Conservation (phyloP, 2,888 invertebrate genomes). For the Eristalis arbustorum region DNA sequence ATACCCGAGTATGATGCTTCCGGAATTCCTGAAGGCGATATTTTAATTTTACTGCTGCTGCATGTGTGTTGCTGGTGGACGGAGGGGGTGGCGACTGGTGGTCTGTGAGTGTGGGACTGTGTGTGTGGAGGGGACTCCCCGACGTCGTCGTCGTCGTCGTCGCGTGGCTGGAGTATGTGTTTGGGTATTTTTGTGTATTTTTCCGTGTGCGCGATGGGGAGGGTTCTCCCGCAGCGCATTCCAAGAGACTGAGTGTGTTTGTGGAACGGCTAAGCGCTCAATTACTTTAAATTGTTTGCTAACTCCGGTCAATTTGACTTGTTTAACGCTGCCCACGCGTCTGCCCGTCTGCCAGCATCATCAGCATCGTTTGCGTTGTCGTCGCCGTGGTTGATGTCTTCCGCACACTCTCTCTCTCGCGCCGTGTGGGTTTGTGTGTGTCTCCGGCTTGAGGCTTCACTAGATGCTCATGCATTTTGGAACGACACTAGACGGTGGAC, state of each 20-base stretch:
- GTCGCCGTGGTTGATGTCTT: constrained; percentile 32
- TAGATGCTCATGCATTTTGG: constrained; percentile 43
- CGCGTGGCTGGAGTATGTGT: not conserved
- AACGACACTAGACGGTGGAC: constrained; percentile 41
- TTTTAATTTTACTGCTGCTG: constrained; percentile 41
- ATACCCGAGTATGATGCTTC: constrained; percentile 11
- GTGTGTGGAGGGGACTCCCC: not conserved
- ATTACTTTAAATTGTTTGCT: constrained; percentile 70
- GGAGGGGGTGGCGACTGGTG: not conserved
- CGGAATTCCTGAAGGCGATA: constrained; percentile 51
- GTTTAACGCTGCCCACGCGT: constrained; percentile 69
- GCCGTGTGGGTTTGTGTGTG: not conserved
- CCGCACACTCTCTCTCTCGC: not conserved
- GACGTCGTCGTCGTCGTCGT: not conserved
- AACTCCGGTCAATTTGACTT: constrained; percentile 69
- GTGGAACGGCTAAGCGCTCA: constrained; percentile 64
- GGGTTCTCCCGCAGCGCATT: not conserved
- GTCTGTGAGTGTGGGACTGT: not conserved
- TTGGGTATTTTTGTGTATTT: not conserved
- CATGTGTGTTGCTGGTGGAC: not conserved
- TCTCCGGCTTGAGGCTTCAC: not conserved
- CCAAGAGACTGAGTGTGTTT: constrained; percentile 27
- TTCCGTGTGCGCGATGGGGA: not conserved
- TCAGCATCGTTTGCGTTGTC: not conserved
- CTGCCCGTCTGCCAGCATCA: constrained; percentile 1